phyloP scores from a whole-genome alignment of 2,113 vertebrate genomes.

The Odocoileus hemionus region DNA sequence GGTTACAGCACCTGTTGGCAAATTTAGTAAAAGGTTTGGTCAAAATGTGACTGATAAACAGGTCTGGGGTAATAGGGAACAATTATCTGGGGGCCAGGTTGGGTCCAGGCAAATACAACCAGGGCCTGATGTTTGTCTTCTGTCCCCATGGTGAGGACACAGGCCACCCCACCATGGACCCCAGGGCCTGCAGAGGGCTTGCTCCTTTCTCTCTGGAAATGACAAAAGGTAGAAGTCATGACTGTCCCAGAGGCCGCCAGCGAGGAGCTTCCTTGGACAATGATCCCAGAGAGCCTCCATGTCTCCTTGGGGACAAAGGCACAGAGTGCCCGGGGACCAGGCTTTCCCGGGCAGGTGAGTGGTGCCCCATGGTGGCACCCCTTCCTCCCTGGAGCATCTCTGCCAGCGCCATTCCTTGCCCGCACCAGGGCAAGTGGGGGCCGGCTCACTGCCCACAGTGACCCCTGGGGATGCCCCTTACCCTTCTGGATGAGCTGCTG shows the following conservation, averaged over 20 bases:
- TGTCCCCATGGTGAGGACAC: neutral
- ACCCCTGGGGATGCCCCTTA: neutral
- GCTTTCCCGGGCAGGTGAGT: neutral
- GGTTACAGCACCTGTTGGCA: neutral
- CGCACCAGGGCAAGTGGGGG: neutral
- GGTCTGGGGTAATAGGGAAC: neutral
- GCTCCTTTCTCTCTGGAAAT: neutral
- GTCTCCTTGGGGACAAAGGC: neutral
- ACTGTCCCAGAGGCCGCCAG: neutral
- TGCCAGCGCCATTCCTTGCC: rapidly evolving
- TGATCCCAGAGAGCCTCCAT: neutral
- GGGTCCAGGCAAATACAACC: neutral
- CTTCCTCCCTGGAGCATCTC: neutral
- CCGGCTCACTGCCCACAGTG: rapidly evolving
- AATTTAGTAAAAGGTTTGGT: neutral
- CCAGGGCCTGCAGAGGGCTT: neutral
- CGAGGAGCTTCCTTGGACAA: neutral
- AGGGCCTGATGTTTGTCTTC: neutral
- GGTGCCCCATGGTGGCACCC: rapidly evolving
- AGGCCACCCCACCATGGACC: rapidly evolving
- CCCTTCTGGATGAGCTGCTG: slow-evolving; percentile 91
- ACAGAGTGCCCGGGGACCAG: neutral
- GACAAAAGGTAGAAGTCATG: rapidly evolving
- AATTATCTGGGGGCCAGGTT: neutral
- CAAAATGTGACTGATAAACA: neutral